Base-by-base conservation (phyloP, 2,113 vertebrate species). In the Apodemus speciosus region DNA sequence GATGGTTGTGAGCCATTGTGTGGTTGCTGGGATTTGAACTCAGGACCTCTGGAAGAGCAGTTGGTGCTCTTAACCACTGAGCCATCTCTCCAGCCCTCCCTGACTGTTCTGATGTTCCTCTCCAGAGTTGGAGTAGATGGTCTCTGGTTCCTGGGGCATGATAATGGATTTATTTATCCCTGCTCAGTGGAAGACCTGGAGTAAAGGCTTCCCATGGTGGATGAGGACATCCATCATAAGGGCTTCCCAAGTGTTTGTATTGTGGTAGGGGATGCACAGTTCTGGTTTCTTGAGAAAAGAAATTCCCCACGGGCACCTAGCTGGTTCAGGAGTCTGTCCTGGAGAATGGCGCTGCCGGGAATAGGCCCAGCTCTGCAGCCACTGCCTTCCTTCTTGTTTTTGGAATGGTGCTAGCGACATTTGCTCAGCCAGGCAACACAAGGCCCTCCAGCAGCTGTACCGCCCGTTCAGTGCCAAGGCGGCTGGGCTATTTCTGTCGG, bases 331-430 rank as follows among this genome's bases (percentile, higher is more conserved):
- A 8, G 32, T 49, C 76, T 69, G 43, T 25, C 87, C 62, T 16
- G 8, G 35, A n/a, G 60, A 69, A 27, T 8, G 15, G 51, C 25
- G 9, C 27, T 32, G 27, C 9, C 14, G n/a, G 9, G 56, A 40
- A 1, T 6, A 60, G 40, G 53, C 25, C 56, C 56, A 0, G 6
- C 6, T 38, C 11, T 2, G 7, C 20, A 5, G 14, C 1, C 32
- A 7, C 66, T 38, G 27, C 18, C 49, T 25, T 58, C 46, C 43
- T 40, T 0, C 5, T 60, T 38, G 43, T 56, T 73, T 60, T 32
- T 32, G n/a, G 10, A 30, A 8, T 30, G 56, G 9, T n/a, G 0
- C 25, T 84, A 6, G 27, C 14, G 6, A 53, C 13, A 1, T 32
- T 13, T 46, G 27, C 21, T 23, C 35, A 43, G 35, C 56, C 73